Evolutionary conservation across 1,140 invertebrate genomes (phyloP), one percentile per base, ranked within the genome.

Genomic region (Drosophila ficusphila): DNA sequence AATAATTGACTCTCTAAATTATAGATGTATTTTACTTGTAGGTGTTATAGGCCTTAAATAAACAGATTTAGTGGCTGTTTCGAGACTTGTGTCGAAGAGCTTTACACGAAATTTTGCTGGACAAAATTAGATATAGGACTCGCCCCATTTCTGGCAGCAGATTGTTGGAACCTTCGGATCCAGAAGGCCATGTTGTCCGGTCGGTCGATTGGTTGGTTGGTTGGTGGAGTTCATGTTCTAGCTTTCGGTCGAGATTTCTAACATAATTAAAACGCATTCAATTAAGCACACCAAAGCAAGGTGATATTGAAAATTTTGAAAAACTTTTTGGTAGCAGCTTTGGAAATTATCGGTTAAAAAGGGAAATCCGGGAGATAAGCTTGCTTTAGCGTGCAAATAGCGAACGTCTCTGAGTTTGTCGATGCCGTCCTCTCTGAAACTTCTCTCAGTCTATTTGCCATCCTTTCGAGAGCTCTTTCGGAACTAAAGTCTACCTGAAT

Each of bases 221-320:
- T 34, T 23, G 56, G 27, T 64, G 29, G 9, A 33, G 49, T 56
- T 58, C 49, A 18, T 53, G 46, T 31, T 71, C 49, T 65, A 57
- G 23, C 61, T 70, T 67, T 82, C 79, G 78, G 74, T 82, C 82
- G 82, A 89, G 82, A 88, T 88, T 81, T 85, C 46, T 68, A 76
- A 88, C 47, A 78, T 88, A 88, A 88, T 88, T 88, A 88, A 88
- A 88, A 88, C 83, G 64, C 64, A 88, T 88, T 88, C 61, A 88
- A 88, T 88, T 88, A 88, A 88, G 71, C 69, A 88, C 82, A 88
- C 82, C 82, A 88, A 88, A 82, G 82, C 77, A 88, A 88, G 74
- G 61, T 60, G 56, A 79, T 42, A 49, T 72, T 52, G 47, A 29
- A 41, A 41, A 33, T 60, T 44, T 64, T 52, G 46, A 44, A 44